A percentile compares a stretch with the other conserved stretches of the same genome.
phyloP scores from a whole-genome alignment of 2,113 vertebrate species.

The Hippocampus barbouri region DNA sequence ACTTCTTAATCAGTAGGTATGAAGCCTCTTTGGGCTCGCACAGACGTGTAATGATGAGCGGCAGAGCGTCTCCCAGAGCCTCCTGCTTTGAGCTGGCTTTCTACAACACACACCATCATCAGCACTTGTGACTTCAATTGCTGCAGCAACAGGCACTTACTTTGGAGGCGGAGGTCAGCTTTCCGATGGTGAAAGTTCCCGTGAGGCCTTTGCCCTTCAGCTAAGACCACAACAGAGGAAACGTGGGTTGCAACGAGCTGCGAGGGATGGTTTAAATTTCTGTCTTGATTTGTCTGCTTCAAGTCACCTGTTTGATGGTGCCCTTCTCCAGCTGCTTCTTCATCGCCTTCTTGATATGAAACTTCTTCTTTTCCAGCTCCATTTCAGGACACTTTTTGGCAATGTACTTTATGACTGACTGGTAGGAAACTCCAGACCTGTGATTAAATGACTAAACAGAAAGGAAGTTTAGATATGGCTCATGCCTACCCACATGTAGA shows the following conservation, averaged over 20 bases:
- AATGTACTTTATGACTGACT: constrained; percentile 90
- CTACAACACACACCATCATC: constrained; percentile 64
- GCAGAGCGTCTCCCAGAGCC: constrained; percentile 88
- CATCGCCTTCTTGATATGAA: constrained; percentile 89
- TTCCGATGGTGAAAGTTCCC: constrained; percentile 90
- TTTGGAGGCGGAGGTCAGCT: constrained; percentile 78
- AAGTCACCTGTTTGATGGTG: constrained; percentile 83
- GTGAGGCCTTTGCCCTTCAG: constrained; percentile 95
- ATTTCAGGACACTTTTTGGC: constrained; percentile 88
- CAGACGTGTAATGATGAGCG: constrained; percentile 92
- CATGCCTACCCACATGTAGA: no score
- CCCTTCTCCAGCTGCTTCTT: constrained; percentile 92
- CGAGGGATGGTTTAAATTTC: background rate
- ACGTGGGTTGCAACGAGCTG: background rate
- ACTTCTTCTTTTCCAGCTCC: constrained; percentile 89
- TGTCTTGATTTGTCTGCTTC: background rate
- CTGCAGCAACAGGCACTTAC: constrained; percentile 53
- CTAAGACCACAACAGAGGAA: constrained; percentile 38
- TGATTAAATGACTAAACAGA: constrained; percentile 82
- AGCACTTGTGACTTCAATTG: background rate
- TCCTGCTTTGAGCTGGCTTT: constrained; percentile 72
- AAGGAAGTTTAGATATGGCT: background rate
- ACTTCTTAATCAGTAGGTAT: constrained; percentile 95
- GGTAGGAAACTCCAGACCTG: constrained; percentile 82
- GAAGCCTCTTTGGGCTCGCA: constrained; percentile 98